phyloP scores from a whole-genome alignment of 2,797 vertebrate genomes.

The Clamator glandarius region DNA sequence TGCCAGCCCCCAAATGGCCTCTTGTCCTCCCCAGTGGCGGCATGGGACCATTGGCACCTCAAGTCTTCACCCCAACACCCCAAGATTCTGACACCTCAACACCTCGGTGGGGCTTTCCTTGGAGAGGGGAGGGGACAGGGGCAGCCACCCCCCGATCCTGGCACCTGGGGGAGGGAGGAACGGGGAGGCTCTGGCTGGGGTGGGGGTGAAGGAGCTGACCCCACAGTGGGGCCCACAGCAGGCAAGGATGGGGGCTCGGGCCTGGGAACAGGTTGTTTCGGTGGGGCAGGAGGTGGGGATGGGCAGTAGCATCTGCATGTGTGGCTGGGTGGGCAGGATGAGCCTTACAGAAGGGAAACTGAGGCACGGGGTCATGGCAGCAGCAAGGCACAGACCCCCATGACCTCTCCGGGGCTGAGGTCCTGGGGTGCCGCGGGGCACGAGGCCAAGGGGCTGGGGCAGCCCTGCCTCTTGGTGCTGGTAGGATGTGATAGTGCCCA shows the following conservation, averaged over 20 bases:
- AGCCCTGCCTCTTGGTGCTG: background rate
- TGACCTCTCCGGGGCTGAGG: accelerated
- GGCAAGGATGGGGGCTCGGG: background rate
- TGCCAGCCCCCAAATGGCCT: background rate
- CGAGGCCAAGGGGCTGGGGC: accelerated
- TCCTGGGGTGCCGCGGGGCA: background rate
- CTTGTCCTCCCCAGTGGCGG: background rate
- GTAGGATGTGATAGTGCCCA: background rate
- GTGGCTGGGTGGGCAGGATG: background rate
- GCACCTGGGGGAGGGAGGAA: background rate
- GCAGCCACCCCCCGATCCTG: background rate
- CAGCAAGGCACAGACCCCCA: background rate
- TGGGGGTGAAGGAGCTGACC: background rate
- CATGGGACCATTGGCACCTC: background rate
- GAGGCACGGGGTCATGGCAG: background rate
- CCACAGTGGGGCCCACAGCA: background rate
- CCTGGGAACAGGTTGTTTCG: background rate
- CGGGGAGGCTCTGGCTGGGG: background rate
- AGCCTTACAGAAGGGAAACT: background rate
- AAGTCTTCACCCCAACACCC: background rate
- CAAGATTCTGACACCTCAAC: background rate
- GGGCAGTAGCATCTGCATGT: accelerated
- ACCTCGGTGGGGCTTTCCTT: background rate
- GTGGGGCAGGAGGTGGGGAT: background rate
- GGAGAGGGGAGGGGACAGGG: no score